Percentiles rank a stretch among this genome's conserved stretches.
Evolutionary conservation across 64 coral and sea anemone genomes (phyloP).

Genomic region (Stylophora pistillata): DNA sequence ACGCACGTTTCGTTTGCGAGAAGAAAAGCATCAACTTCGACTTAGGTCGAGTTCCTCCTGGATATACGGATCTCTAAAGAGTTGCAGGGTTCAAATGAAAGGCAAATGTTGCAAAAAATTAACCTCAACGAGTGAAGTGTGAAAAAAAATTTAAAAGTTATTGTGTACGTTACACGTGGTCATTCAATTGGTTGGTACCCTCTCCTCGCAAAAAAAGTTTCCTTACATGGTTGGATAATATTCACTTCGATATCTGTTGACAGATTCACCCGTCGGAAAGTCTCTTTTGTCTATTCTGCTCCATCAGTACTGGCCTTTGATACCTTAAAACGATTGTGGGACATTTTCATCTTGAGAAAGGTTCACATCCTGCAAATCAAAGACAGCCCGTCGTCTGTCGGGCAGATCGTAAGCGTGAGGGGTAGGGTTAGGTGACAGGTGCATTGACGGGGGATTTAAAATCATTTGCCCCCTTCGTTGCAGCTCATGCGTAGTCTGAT

Average conservation of each 20-base stretch:
- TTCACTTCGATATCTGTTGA: constrained; percentile 70
- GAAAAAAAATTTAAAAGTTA: constrained; percentile 19
- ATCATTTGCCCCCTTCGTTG: too few species aligned
- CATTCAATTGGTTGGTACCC: neutral
- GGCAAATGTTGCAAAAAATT: neutral
- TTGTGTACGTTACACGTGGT: constrained; percentile 5
- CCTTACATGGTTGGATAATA: constrained; percentile 63
- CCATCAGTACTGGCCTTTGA: constrained; percentile 22
- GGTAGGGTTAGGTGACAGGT: neutral
- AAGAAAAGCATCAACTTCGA: neutral
- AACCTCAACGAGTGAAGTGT: constrained; percentile 12
- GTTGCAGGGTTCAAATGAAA: neutral
- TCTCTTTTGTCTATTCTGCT: neutral
- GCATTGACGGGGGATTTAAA: too few species aligned
- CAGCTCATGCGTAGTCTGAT: too few species aligned
- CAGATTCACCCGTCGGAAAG: constrained; percentile 61
- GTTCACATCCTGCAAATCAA: neutral
- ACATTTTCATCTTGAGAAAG: constrained; percentile 38
- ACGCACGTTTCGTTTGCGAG: neutral
- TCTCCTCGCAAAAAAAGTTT: neutral
- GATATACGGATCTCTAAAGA: neutral
- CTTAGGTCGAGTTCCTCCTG: neutral
- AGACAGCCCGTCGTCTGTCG: neutral
- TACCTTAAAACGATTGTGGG: constrained; percentile 80
- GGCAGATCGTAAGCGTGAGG: neutral